phyloP scores from a whole-genome alignment of 2,113 vertebrate genomes.

The Pelobates fuscus region DNA sequence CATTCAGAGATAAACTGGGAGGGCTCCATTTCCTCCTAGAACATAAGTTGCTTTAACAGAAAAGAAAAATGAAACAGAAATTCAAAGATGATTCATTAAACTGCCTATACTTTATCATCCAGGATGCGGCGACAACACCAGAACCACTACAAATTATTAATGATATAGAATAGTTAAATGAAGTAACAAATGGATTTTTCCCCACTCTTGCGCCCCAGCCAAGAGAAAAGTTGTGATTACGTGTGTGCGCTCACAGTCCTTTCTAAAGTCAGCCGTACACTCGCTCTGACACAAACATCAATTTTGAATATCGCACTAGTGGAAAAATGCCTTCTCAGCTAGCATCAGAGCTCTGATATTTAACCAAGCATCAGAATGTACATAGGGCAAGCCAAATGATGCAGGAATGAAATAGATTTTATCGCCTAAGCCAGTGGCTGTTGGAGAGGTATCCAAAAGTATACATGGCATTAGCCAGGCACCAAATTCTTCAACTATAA shows the following conservation, averaged over 20 bases:
- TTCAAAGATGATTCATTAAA: conserved; percentile 56
- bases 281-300: conserved; percentile 63
- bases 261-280: conserved; percentile 53
- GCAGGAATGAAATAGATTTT: too few relatives aligned
- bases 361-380: conserved; percentile 20
- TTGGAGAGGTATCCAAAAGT: too few relatives aligned
- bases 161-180: conserved; percentile 70
- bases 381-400: background rate
- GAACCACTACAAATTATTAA: conserved; percentile 69
- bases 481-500: too few relatives aligned
- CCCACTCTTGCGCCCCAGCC: conserved; percentile 49
- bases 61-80: conserved; percentile 20
- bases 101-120: conserved; percentile 63
- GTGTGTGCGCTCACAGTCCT: conserved; percentile 51
- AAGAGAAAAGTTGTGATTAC: conserved; percentile 60
- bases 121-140: conserved; percentile 58
- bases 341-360: background rate
- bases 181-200: conserved; percentile 71
- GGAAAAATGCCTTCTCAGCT: conserved; percentile 40
- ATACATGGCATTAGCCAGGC: too few relatives aligned
- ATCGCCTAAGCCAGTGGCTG: too few relatives aligned
- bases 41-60: conserved; percentile 34
- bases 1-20: too few relatives aligned
- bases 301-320: conserved; percentile 62
- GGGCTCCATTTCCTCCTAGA: too few relatives aligned